Evolutionary conservation across 1,140 invertebrate genomes (phyloP).

Genomic region (Dendroctonus ponderosae): DNA sequence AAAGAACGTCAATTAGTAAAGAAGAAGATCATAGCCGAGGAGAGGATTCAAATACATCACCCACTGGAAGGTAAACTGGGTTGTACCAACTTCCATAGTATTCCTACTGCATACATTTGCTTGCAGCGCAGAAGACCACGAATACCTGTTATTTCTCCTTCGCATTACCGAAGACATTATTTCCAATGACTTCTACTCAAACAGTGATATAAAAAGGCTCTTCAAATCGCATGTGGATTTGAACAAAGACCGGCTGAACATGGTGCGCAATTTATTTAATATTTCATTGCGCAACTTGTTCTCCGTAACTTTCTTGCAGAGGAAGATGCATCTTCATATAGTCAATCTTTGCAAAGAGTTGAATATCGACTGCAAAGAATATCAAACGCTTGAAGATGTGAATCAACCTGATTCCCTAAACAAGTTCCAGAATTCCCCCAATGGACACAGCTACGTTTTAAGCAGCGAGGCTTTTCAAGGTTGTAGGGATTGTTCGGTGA

Average conservation of each 20-base stretch:
- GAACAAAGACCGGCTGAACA: constrained; percentile 39
- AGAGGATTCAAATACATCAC: too few species aligned
- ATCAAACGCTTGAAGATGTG: constrained; percentile 4
- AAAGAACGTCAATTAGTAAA: too few species aligned
- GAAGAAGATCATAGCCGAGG: too few species aligned
- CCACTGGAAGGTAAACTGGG: too few species aligned
- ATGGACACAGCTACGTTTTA: neutral
- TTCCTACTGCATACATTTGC: neutral
- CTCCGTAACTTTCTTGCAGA: constrained; percentile 27
- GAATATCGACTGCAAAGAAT: constrained; percentile 28
- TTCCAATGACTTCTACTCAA: constrained; percentile 40
- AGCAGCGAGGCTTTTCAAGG: constrained; percentile 19
- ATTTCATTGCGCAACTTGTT: neutral
- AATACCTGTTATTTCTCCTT: constrained; percentile 45
- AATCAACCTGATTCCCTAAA: constrained; percentile 1
- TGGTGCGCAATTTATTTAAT: constrained; percentile 30
- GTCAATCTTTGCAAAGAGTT: constrained; percentile 35
- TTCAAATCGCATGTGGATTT: constrained; percentile 43
- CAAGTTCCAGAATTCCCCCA: constrained; percentile 8
- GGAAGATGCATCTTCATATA: constrained; percentile 35
- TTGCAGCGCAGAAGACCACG: constrained; percentile 40
- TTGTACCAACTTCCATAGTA: too few species aligned
- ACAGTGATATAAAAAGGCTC: constrained; percentile 40
- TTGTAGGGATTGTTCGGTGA: constrained; percentile 19
- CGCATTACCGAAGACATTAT: constrained; percentile 48